Evolutionary conservation across 1,140 invertebrate species (phyloP), one percentile per base, ranked within the genome.

Genomic region (Drosophila funebris): DNA sequence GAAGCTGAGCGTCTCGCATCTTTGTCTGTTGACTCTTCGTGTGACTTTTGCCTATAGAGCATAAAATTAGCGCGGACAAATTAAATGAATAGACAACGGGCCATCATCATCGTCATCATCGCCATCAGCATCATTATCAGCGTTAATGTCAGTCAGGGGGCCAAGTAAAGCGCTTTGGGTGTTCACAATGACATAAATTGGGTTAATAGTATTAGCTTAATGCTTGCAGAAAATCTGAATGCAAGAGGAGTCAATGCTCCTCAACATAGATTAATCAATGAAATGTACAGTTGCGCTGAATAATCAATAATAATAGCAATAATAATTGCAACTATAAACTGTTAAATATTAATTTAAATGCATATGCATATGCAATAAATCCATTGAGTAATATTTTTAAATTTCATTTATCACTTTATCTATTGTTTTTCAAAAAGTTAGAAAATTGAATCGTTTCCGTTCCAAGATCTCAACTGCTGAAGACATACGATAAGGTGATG

Each of bases 41-140:
- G 67, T 87, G 82, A 88, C 82, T 87, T 78, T 82, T 87, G 82
- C 61, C 74, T 75, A 78, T 82, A 66, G 52, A 78, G 78, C 82
- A 56, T 24, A 63, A 75, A 87, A 87, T 88, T 88, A 87, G 75
- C 75, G 73, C 78, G 76, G 43, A 62, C 71, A 76, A 87, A 87
- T 87, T 87, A 73, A 88, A 76, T 87, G 78, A 87, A 78, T 81
- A 66, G 82, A 61, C 74, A 76, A 81, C 77, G 73, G 82, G 41
- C 22, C 62, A 67, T 46, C 66, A 72, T 46, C 52, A 53, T 58
- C 76, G 52, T 75, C 61, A 61, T 46, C 66, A 72, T 50, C 57
- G 57, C 54, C 71, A 52, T 75, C 53, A 48, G 52, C 41, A 33
- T 61, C 27, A 36, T 37, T 56, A 64, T 41, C 60, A 70, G n/a